A percentile compares a stretch with the other conserved stretches of the same genome.
These are phyloP conservation scores for Xestia ashworthii DNA, from an alignment of 2,888 invertebrate species.

Conservation along the genomic window DNA sequence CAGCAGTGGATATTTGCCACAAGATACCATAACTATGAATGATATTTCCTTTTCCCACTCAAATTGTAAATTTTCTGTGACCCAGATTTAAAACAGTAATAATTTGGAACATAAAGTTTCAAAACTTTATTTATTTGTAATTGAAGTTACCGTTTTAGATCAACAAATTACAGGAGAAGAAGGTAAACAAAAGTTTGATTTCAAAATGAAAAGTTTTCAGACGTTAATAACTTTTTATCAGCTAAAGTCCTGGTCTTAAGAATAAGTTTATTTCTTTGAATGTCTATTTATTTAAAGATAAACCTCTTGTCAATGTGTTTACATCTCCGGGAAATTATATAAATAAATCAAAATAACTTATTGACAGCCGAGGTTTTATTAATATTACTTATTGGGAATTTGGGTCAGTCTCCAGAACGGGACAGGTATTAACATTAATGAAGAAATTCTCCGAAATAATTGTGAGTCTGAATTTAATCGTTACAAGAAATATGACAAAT, in stretches of 20 bases:
- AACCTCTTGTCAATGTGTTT: neutral
- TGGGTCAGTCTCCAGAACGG: neutral
- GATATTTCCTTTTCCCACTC: neutral
- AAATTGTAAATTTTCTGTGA: neutral
- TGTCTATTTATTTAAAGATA: neutral
- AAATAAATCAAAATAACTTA: neutral
- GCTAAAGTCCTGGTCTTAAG: slow-evolving; percentile 27
- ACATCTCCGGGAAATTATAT: neutral
- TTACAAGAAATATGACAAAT: neutral
- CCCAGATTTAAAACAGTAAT: slow-evolving; percentile 22
- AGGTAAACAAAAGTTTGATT: slow-evolving; percentile 35
- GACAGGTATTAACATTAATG: neutral
- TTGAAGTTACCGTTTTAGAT: slow-evolving; percentile 38
- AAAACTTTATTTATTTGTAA: slow-evolving; percentile 32
- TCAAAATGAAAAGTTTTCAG: slow-evolving; percentile 35
- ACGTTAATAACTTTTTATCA: slow-evolving; percentile 33
- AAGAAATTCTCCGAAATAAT: slow-evolving; percentile 3
- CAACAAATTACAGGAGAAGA: slow-evolving; percentile 35
- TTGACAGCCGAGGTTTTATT: neutral
- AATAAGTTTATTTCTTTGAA: slow-evolving; percentile 21
- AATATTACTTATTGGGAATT: neutral
- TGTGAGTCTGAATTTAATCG: neutral
- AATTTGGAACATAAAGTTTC: slow-evolving; percentile 22
- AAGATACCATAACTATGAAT: neutral
- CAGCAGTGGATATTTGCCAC: neutral